phyloP scores from a whole-genome alignment of 2,113 vertebrate genomes.

The Anhinga anhinga region DNA sequence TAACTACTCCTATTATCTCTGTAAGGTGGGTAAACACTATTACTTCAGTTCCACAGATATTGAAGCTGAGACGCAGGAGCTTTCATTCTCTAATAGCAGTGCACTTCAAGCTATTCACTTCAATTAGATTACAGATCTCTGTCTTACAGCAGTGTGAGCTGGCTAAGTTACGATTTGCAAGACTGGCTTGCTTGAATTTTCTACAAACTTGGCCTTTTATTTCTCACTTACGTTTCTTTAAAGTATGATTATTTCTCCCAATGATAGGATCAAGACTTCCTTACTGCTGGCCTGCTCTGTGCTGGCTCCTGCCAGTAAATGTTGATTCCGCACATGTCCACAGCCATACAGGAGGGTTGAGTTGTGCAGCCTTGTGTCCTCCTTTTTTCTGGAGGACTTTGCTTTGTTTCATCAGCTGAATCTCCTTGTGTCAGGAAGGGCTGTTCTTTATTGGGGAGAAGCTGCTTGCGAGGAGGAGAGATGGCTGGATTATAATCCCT shows the following conservation, averaged over 20 bases:
- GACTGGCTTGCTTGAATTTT: not conserved
- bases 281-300: not conserved
- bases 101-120: constrained; percentile 15
- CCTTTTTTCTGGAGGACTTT: not conserved
- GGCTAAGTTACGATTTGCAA: not conserved
- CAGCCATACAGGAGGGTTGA: not conserved
- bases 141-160: not conserved
- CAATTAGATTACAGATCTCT: constrained; percentile 17
- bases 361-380: not conserved
- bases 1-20: constrained; percentile 20
- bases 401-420: not conserved
- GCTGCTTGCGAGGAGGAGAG: not conserved
- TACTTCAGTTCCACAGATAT: constrained; percentile 24
- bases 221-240: not conserved
- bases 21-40: constrained; percentile 29
- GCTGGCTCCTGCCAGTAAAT: not conserved
- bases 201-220: not conserved
- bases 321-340: accelerated
- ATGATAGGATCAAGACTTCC: not conserved
- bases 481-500: too few relatives aligned
- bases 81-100: constrained; percentile 39
- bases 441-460: not conserved
- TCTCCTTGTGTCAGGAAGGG: accelerated
- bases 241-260: not conserved
- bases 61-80: not conserved